Base-by-base conservation (phyloP, 2,113 vertebrate genomes). In the Stegostoma tigrinum region DNA sequence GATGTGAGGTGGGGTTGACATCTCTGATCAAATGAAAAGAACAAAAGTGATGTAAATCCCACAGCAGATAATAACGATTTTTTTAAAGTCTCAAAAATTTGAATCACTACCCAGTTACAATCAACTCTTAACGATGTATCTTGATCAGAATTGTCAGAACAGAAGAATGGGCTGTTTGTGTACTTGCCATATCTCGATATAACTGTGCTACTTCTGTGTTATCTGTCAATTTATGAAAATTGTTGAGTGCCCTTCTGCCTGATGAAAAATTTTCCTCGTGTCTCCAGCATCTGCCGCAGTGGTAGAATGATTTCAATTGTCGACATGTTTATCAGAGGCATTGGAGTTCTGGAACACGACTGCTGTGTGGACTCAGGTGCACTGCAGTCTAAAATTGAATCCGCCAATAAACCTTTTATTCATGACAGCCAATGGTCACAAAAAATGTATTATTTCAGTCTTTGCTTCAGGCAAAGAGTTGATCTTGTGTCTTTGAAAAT, bases 371-470 rank as follows among this genome's bases (percentile, higher is more conserved):
- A 61, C 48, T 90, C 55, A 34, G 55, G 52, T 34, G 24, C 24
- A 90, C 2, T 90, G 48, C 48, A 64, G 52, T 34, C 80, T 90
- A 61, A 55, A 90, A 90, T 52, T 52, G 27, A 61, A 90, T 90
- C 87, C 64, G 87, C 45, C 87, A 90, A 61, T 61, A 90, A 61
- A 83, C 87, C 52, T 90, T 55, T 48, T 90, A 42, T 90, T 90
- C 52, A 90, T 52, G 45, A 90, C 87, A 90, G 10, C 87, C 52
- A 61, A 90, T n/a, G 87, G 27, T 61, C 87, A 90, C 27, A 52
- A 90, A 90, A 61, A 30, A 90, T 61, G 14, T 61, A 61, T 61
- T 14, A 61, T 90, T 90, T 90, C 87, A 90, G 52, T 30, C 80
- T 83, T 83, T 83, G 38, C 80, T 83, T 83, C 80, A 42, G 80